Percentiles rank a stretch among this genome's conserved stretches.
phyloP scores from a whole-genome alignment of 2,888 invertebrate species.

The Seira sanloemensis region DNA sequence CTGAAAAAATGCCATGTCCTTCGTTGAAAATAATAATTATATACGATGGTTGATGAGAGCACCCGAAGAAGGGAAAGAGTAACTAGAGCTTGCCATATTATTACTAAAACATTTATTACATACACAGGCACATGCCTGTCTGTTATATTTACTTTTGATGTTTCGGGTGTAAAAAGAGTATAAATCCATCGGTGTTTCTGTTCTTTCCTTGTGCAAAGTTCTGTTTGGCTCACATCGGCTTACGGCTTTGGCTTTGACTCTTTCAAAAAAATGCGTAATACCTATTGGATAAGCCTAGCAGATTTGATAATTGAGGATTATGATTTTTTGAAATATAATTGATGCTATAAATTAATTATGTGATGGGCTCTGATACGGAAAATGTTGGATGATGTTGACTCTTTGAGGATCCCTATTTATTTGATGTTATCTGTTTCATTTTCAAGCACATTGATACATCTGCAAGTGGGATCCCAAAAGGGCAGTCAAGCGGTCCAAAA shows the following conservation, averaged over 20 bases:
- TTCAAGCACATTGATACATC: conserved; percentile 58
- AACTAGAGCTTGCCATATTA: not conserved
- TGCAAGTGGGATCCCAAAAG: conserved; percentile 55
- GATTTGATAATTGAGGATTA: not conserved
- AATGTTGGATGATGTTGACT: not conserved
- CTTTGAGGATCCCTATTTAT: no score
- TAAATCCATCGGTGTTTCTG: no score
- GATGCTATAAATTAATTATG: not conserved
- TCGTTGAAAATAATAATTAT: no score
- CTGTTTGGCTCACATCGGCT: no score
- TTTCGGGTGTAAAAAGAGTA: no score
- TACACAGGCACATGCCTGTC: no score
- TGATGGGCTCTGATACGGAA: not conserved
- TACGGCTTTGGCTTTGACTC: no score
- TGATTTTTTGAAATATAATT: not conserved
- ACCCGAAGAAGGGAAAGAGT: not conserved
- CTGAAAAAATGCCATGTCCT: not conserved
- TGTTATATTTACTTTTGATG: no score
- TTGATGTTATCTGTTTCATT: conserved; percentile 1
- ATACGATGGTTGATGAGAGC: not conserved
- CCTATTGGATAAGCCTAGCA: no score
- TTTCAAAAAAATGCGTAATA: no score
- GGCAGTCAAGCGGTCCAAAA: conserved; percentile 53
- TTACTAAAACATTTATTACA: no score
- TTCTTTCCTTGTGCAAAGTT: no score